A percentile compares a stretch with the other conserved stretches of the same genome.
These are phyloP conservation scores for Brachyalestes nurse DNA, from an alignment of 2,797 vertebrate genomes.

Conservation along the genomic window DNA sequence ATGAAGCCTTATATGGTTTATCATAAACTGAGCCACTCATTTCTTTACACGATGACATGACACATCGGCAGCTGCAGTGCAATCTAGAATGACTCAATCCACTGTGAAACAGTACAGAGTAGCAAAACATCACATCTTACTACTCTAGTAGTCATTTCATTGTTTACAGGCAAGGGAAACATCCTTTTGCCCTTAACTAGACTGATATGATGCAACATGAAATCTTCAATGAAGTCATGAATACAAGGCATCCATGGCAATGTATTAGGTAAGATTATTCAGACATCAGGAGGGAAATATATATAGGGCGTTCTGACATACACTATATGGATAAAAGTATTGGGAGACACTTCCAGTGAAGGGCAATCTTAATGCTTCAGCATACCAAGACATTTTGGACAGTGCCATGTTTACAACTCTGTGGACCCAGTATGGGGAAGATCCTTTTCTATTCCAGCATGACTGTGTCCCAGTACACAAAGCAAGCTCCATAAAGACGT, in stretches of 20 bases:
- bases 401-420: too few relatives aligned
- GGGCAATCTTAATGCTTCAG: too few relatives aligned
- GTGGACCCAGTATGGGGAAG: too few relatives aligned
- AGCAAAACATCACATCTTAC: neutral
- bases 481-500: too few relatives aligned
- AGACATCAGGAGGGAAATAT: neutral
- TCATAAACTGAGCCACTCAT: constrained; percentile 36
- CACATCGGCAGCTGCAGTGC: constrained; percentile 2
- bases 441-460: too few relatives aligned
- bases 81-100: constrained; percentile 21
- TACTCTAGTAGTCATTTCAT: neutral
- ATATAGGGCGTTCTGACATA: neutral
- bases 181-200: neutral
- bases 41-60: constrained; percentile 29
- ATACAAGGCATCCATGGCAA: neutral
- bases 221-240: neutral
- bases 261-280: neutral
- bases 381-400: neutral
- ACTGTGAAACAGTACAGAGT: neutral
- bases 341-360: too few relatives aligned
- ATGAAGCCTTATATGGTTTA: constrained; percentile 47
- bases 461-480: too few relatives aligned
- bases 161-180: neutral
- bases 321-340: too few relatives aligned
- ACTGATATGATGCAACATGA: neutral